Conservation (phyloP, 2,888 invertebrate species). For the Ctena decussata region DNA sequence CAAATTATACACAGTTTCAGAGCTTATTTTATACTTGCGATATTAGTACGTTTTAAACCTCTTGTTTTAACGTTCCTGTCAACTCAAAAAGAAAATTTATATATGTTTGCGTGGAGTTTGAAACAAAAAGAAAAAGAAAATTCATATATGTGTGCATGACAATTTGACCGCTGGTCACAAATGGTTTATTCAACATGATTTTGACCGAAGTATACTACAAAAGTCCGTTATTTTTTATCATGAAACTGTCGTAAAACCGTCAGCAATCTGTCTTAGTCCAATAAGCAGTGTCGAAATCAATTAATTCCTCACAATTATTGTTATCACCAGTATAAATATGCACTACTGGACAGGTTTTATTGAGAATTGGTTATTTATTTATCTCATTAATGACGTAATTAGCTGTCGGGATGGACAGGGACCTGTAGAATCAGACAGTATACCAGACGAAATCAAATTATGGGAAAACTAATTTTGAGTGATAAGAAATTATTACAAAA, state of each 20-base stretch:
- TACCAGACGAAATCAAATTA: neutral
- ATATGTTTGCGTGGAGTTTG: too few species aligned
- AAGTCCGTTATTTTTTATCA: constrained; percentile 28
- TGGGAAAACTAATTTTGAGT: neutral
- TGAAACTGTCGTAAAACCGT: constrained; percentile 36
- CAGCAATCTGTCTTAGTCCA: constrained; percentile 51
- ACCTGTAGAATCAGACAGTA: neutral
- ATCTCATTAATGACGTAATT: neutral
- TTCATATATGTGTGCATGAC: neutral
- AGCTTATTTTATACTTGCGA: too few species aligned
- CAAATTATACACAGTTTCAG: too few species aligned
- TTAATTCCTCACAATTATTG: constrained; percentile 52
- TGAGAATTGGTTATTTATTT: neutral
- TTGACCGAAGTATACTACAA: neutral
- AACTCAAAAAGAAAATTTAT: too few species aligned
- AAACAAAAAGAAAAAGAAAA: too few species aligned
- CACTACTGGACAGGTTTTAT: constrained; percentile 47
- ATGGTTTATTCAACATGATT: neutral
- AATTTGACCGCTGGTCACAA: too few species aligned
- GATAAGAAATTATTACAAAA: too few species aligned
- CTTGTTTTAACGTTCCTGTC: too few species aligned
- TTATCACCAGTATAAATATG: constrained; percentile 57
- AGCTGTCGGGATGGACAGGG: neutral
- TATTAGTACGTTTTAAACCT: too few species aligned
- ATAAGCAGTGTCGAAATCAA: constrained; percentile 66